Base-by-base conservation (phyloP, 1,140 invertebrate species). In the Maconellicoccus hirsutus region DNA sequence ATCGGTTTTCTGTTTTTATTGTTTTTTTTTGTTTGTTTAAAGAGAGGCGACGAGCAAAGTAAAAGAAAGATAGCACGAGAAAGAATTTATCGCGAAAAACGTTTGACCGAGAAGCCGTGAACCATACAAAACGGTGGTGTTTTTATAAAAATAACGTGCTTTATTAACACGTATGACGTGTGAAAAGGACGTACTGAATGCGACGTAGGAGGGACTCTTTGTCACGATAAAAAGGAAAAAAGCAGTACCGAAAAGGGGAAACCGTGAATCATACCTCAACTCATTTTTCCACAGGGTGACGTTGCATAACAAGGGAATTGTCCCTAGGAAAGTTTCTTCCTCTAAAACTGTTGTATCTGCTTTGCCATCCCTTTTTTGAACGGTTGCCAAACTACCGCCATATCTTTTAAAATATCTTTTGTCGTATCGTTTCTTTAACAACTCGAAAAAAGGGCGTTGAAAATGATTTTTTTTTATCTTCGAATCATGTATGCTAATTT, bases 101-200 rank as follows among this genome's bases (percentile, higher is more conserved):
- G 25, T 66, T 66, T 66, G 61, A 66, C 61, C 61, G 61, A 66
- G 61, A 23, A 66, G 61, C 61, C 25, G 61, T 66, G 61, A 66
- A 66, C 61, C 61, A 22, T 66, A 66, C 61, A 66, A 66, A 66
- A 66, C 61, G 61, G 8, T n/a, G n/a, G n/a, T 66, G 61, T 66
- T 66, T 66, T 66, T 22, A 66, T 66, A 66, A 66, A 66, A 66
- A 66, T 66, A 66, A 66, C 61, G 61, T 26, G 61, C 61, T 66
- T 66, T 66, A 66, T 66, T 66, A 66, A 66, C 61, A 66, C 61
- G 61, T 66, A 66, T 66, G 61, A 66, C 61, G 61, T 66, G 61
- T 66, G 61, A 66, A 66, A 66, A 4, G 61, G 61, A 22, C 14
- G 25, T 22, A 22, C 22, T 4, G 16, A 66, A 26, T 2, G 61